Evolutionary conservation across 1,140 invertebrate species (phyloP), one percentile per base, ranked within the genome.

Genomic region (Ruditapes philippinarum): DNA sequence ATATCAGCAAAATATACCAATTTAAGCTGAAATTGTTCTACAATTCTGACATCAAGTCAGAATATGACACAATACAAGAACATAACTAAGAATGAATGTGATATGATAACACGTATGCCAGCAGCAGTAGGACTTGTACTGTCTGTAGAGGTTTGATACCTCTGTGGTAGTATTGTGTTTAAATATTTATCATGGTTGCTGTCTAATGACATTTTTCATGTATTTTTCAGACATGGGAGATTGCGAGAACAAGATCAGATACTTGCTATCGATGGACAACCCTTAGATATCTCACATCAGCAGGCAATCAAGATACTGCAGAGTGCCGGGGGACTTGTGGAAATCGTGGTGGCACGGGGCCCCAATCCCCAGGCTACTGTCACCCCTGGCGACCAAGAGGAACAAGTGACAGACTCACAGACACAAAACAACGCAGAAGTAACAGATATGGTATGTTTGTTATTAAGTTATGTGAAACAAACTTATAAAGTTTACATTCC

Each of bases 231-330:
- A 96, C 97, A 98, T 97, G 97, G 97, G 92, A 96, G 97, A 92
- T 96, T 98, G 83, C 96, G 97, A 95, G 97, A 98, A 95, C 98
- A 97, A 92, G 98, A 99, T 96, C 98, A 98, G 95, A 98, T 99
- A 95, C 95, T 99, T 94, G 98, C 98, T 90, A 97, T 99, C 92
- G 98, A 99, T 97, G 97, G 97, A 92, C 98, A 98, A 94, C 97
- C 97, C 82, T 96, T 98, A 94, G 96, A 97, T 95, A 97, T 99
- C 95, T 98, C 98, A 79, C 98, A 98, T 96, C 97, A 98, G 95
- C 97, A 98, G 96, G 97, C 98, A 92, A 98, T 98, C 94, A 97
- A 97, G 91, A 97, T 98, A 92, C 96, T 98, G 92, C 98, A 98
- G 96, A 97, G 97, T 95, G 97, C 97, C 73, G 96, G 97, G 88